Conservation (phyloP, 2,113 vertebrate genomes). For the Myodes glareolus region DNA sequence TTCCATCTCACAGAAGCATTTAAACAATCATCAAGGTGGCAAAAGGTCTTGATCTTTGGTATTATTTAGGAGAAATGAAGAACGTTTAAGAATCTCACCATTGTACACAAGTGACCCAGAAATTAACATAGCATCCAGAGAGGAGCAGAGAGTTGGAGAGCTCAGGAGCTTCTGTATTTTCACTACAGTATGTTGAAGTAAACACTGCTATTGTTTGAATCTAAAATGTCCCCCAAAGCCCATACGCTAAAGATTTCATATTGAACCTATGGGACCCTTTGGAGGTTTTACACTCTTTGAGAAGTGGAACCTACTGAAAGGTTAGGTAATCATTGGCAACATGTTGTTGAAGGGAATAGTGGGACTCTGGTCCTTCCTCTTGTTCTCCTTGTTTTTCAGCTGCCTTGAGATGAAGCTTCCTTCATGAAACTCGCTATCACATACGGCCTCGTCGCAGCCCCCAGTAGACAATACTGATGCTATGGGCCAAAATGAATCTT, state of each 20-base stretch:
- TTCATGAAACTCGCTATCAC: not conserved
- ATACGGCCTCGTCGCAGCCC: not conserved
- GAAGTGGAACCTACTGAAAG: not conserved
- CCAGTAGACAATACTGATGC: not conserved
- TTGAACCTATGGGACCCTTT: accelerated
- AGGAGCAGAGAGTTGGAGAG: not conserved
- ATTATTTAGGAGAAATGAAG: not conserved
- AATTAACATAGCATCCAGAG: not conserved
- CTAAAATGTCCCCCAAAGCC: not conserved
- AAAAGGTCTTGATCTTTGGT: not conserved
- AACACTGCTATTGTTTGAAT: not conserved
- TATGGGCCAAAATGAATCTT: not conserved
- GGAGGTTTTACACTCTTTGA: not conserved
- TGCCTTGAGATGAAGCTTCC: not conserved
- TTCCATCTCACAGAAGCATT: not conserved
- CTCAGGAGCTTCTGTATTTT: not conserved
- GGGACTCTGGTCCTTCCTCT: not conserved
- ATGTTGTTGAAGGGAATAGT: not conserved
- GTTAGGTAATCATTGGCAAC: not conserved
- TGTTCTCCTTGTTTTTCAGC: not conserved
- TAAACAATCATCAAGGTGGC: not conserved
- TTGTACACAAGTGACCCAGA: not conserved
- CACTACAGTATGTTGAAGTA: not conserved
- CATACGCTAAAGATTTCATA: not conserved
- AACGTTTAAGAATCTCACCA: not conserved